Evolutionary conservation across 2,888 invertebrate genomes (phyloP).

Genomic region (Glyphotaelius pellucidus): DNA sequence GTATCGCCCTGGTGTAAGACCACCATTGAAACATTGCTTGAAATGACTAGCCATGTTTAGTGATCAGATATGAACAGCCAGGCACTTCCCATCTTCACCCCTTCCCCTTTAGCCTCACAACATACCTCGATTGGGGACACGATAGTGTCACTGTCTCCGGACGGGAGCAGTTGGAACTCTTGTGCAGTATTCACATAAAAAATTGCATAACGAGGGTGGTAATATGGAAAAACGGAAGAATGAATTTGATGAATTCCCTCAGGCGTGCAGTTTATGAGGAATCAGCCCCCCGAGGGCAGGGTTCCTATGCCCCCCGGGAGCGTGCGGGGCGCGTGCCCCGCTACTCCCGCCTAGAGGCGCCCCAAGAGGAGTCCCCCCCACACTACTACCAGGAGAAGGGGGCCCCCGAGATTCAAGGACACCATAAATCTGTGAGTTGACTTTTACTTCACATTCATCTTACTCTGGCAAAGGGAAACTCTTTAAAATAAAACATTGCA

Average conservation of each 20-base stretch:
- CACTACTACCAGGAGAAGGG: constrained; percentile 69
- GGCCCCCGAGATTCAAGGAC: constrained; percentile 32
- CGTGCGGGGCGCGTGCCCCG: constrained; percentile 19
- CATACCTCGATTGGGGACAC: too few relatives aligned
- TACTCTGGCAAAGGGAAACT: constrained; percentile 7
- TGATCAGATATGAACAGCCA: too few relatives aligned
- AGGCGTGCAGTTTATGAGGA: constrained; percentile 67
- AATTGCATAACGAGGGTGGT: background rate
- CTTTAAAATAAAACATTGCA: background rate
- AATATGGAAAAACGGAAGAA: background rate
- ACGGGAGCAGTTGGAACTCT: too few relatives aligned
- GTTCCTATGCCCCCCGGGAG: constrained; percentile 41
- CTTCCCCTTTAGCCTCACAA: too few relatives aligned
- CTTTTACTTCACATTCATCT: background rate
- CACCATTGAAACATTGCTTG: too few relatives aligned
- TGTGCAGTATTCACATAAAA: too few relatives aligned
- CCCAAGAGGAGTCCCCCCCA: constrained; percentile 71
- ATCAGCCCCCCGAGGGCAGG: constrained; percentile 65
- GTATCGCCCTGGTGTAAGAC: too few relatives aligned
- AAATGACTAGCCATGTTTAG: too few relatives aligned
- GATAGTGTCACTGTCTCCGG: too few relatives aligned
- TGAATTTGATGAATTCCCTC: background rate
- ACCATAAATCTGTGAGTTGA: constrained; percentile 57
- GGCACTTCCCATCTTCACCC: too few relatives aligned
- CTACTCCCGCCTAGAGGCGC: constrained; percentile 67